Conservation (phyloP, 2,113 vertebrate species). For the Ploceus nigricollis region DNA sequence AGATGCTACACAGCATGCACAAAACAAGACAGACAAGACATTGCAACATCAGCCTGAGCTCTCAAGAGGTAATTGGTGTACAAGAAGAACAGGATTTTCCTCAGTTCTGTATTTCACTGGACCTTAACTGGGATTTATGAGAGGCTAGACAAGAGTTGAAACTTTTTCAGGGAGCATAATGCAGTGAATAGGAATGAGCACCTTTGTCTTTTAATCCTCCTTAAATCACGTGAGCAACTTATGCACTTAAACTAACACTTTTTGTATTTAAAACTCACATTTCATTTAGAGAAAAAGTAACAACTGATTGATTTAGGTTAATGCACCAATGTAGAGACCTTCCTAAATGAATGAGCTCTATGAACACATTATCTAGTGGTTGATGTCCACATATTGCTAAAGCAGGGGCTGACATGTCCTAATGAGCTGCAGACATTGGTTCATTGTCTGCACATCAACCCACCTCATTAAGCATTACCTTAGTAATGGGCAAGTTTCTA, state of each 20-base stretch:
- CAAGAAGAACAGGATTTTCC: not conserved
- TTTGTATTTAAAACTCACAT: not conserved
- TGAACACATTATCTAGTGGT: not conserved
- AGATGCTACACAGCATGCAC: not conserved
- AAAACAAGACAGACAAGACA: slow-evolving; percentile 3
- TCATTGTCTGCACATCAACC: not conserved
- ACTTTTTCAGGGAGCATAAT: not conserved
- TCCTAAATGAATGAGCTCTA: not conserved
- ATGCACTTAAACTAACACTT: not conserved
- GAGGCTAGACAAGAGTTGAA: not conserved
- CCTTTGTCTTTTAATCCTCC: not conserved
- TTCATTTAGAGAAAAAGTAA: not conserved
- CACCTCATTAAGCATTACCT: not conserved
- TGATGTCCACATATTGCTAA: not conserved
- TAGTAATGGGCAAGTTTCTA: not conserved
- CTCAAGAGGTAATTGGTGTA: not conserved
- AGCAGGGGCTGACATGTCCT: not conserved
- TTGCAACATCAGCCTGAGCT: not conserved
- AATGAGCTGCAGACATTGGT: not conserved
- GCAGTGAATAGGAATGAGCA: not conserved
- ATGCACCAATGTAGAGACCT: not conserved
- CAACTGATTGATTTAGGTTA: not conserved
- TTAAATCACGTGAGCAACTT: not conserved
- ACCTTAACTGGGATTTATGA: not conserved
- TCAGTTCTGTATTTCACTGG: not conserved